Base-by-base conservation (phyloP, 2,888 invertebrate genomes). In the Pachydiplax longipennis region DNA sequence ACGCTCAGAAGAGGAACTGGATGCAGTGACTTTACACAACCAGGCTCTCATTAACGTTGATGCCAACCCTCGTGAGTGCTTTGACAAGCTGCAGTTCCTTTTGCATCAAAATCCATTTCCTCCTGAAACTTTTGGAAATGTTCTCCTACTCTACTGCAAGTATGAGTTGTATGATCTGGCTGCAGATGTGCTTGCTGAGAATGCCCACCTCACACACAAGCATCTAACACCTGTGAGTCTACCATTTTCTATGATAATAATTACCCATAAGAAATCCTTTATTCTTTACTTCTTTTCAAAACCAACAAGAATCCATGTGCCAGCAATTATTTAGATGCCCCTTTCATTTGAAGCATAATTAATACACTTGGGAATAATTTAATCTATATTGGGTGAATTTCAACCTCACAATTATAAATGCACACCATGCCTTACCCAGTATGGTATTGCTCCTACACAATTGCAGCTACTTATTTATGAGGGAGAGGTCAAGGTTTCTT, bases 81-180 rank as follows among this genome's bases (percentile, higher is more conserved):
- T 99, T 93, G 98, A 99, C 93, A 98, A 98, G 93, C 94, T 98
- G 90, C 98, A 98, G 93, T 99, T 99, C 94, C 95, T 99, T 35
- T 95, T 99, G 44, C 98, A 99, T 93, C 98, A 99, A 93, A 98
- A 98, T 93, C 98, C 98, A 3, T 99, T 99, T 93, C 99, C 99
- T 5, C 98, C 98, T 22, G 99, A 99, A 95, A 99, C 99, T 0
- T 99, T 99, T 94, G 97, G 98, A 0, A 99, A 99, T 94, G 95
- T 99, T 35, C 95, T 99, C 81, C 95, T 99, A 5, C 95, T 99
- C 0, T 99, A 99, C 93, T 98, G 99, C 93, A 99, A 99, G 94
- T 98, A 99, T 94, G 99, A 99, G 94, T 98, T 99, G 93, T 99
- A 97, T 93, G 99, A 99, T 94, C 95, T 99, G 91, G 99, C 99